Evolutionary conservation across 2,113 vertebrate genomes (phyloP), one percentile per base, ranked within the genome.

Genomic region (Egretta garzetta): DNA sequence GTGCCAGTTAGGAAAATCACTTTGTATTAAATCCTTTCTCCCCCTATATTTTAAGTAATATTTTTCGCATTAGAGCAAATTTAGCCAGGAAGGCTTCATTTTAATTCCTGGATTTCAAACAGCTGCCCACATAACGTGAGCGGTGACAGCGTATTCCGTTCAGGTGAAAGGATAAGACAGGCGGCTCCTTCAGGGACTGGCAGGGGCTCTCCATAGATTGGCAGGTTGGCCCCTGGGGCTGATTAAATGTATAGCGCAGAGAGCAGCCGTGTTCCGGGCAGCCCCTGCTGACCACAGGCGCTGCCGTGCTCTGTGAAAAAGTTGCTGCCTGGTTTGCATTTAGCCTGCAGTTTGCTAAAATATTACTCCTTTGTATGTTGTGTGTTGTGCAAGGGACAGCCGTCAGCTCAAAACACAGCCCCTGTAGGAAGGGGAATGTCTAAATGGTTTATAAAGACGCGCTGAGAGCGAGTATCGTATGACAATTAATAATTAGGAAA

Each of bases 211-310:
- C 90, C 27, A 0, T n/a, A 89, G 75, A 27, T 68, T 70, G 93
- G 94, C 94, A 96, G 95, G 14, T 55, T 9, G 5, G 88, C 86
- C 93, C 92, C 45, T 74, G 93, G 92, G 95, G 79, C 92, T 90
- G 90, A 68, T 96, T 35, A 55, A 86, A 72, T 26, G 60, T 77
- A 16, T 30, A 86, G 88, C 7, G 11, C 86, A 23, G 49, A 27
- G 75, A 56, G 68, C 80, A 22, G 10, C 63, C 8, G 45, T 41
- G 37, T n/a, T 33, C 6, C 7, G 7, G 49, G 59, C 86, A 41
- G 83, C 71, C 80, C 43, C 55, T 8, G 27, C 75, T 50, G 88
- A 60, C 85, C 53, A 20, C 55, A 15, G 80, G 66, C 45, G 5
- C 73, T 47, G 58, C 82, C 8, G 6, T 7, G 45, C 80, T 43